Conservation (phyloP, 2,113 vertebrate genomes). For the Erpornis zantholeuca region DNA sequence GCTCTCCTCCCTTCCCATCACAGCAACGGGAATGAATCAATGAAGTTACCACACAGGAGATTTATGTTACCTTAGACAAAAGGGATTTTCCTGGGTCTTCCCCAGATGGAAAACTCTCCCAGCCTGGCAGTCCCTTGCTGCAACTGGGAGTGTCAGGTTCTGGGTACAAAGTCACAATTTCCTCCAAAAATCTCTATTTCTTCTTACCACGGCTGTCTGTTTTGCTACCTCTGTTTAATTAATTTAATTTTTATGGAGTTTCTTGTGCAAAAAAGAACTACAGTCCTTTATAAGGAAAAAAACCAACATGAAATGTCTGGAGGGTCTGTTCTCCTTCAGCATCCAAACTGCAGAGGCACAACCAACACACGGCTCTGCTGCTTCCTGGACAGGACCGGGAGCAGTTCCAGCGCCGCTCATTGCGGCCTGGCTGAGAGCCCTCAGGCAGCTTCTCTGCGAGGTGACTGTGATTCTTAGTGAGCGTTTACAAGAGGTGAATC, state of each 20-base stretch:
- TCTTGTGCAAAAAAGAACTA: neutral
- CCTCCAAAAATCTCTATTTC: neutral
- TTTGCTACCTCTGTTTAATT: neutral
- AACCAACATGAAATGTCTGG: neutral
- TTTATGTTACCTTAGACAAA: neutral
- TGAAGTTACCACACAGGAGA: neutral
- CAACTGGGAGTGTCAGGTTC: neutral
- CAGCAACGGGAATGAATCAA: neutral
- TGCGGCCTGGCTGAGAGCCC: neutral
- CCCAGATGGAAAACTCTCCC: neutral
- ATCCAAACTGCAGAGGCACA: neutral
- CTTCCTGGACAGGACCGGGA: neutral
- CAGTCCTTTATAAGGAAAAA: neutral
- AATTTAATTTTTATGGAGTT: neutral
- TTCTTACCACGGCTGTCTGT: neutral
- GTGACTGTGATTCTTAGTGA: neutral
- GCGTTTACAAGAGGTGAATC: neutral
- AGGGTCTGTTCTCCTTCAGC: neutral
- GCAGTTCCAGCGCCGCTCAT: neutral
- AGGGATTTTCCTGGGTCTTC: neutral
- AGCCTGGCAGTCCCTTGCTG: neutral
- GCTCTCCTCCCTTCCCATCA: neutral
- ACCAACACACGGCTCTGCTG: rapidly evolving
- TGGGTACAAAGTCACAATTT: neutral
- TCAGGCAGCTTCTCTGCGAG: neutral